Percentiles rank a stretch among this genome's conserved stretches.
phyloP scores from a whole-genome alignment of 2,888 invertebrate species.

The Limenitis camilla region DNA sequence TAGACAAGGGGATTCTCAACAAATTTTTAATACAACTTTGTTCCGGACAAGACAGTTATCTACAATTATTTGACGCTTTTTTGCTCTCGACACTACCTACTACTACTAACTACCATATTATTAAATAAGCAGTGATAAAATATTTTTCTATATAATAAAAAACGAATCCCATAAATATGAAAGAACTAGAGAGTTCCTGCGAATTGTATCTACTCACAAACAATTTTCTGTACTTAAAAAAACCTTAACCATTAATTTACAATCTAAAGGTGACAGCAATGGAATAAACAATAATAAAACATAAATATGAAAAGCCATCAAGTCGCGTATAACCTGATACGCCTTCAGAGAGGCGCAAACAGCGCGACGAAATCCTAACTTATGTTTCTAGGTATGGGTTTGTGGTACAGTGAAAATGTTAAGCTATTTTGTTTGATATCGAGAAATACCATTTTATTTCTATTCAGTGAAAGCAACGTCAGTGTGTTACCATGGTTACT shows the following conservation, averaged over 20 bases:
- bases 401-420: neutral
- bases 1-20: too few species aligned
- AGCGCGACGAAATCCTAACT: conserved; percentile 57
- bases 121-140: too few species aligned
- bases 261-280: conserved; percentile 16
- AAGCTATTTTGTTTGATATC: neutral
- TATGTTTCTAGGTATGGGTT: conserved; percentile 36
- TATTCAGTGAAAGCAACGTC: neutral
- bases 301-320: conserved; percentile 8
- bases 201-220: neutral
- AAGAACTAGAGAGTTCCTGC: neutral
- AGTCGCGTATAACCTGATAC: conserved; percentile 26
- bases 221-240: neutral
- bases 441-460: neutral
- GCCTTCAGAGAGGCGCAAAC: conserved; percentile 44
- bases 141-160: too few species aligned
- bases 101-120: too few species aligned
- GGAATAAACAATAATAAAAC: conserved; percentile 18
- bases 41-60: too few species aligned
- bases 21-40: too few species aligned
- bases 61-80: too few species aligned
- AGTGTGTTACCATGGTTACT: too few species aligned
- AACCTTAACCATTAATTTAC: conserved; percentile 1
- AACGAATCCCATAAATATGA: neutral
- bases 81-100: too few species aligned